Conservation (phyloP, 2,113 vertebrate genomes). For the Entelurus aequoreus region DNA sequence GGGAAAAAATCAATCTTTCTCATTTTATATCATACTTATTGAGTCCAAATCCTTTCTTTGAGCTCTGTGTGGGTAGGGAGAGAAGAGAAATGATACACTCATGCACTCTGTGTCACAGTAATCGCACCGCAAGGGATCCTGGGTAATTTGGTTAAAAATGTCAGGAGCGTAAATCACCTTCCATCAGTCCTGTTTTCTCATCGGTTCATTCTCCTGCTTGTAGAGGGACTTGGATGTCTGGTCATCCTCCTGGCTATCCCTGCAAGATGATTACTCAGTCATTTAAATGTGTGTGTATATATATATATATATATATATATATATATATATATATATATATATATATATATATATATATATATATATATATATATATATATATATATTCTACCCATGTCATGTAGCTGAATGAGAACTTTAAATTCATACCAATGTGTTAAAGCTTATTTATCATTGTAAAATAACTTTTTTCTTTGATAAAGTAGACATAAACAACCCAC, state of each 20-base stretch:
- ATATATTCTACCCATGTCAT: not conserved
- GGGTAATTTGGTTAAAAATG: slow-evolving; percentile 79
- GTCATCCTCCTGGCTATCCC: slow-evolving; percentile 22
- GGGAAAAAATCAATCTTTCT: slow-evolving; percentile 9
- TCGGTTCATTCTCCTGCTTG: slow-evolving; percentile 48
- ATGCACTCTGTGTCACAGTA: slow-evolving; percentile 66
- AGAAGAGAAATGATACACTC: slow-evolving; percentile 31
- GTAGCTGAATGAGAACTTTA: no score
- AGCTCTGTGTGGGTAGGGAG: slow-evolving; percentile 24
- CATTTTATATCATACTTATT: slow-evolving; percentile 28
- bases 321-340: no score
- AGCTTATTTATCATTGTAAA: not conserved
- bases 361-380: not conserved
- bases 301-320: not conserved
- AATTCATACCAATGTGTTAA: no score
- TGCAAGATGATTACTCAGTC: slow-evolving; percentile 12
- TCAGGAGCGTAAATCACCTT: slow-evolving; percentile 77
- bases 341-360: slow-evolving; percentile 25
- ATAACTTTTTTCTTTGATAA: not conserved
- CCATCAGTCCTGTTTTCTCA: slow-evolving; percentile 69
- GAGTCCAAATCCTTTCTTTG: slow-evolving; percentile 17
- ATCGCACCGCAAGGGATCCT: slow-evolving; percentile 67
- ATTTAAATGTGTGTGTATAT: slow-evolving; percentile 9
- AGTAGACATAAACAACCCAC: not conserved
- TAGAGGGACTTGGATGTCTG: slow-evolving; percentile 42